Conservation (phyloP, 2,113 vertebrate genomes). For the Calonectris borealis region DNA sequence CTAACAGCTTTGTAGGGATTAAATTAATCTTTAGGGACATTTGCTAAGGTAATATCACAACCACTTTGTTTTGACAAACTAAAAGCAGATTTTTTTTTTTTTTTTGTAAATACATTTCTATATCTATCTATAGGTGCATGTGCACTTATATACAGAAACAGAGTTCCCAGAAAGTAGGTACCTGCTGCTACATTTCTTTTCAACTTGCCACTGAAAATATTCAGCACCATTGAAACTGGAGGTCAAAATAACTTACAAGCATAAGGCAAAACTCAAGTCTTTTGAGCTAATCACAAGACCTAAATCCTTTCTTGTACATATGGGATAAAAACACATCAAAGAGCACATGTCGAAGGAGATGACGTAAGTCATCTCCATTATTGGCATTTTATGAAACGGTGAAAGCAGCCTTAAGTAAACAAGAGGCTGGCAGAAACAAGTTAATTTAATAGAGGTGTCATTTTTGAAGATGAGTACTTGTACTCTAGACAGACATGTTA, state of each 20-base stretch:
- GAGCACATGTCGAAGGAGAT: neutral
- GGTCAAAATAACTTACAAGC: neutral
- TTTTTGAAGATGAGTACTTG: constrained; percentile 48
- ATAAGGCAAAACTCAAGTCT: neutral
- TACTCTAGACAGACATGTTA: neutral
- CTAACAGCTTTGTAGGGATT: neutral
- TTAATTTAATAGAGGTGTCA: constrained; percentile 63
- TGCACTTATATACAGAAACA: fast-evolving
- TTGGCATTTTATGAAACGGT: constrained; percentile 37
- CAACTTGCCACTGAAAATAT: neutral
- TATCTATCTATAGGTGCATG: fast-evolving
- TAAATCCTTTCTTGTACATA: neutral
- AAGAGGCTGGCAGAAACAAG: constrained; percentile 39
- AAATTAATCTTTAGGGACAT: neutral
- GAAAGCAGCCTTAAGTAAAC: constrained; percentile 47
- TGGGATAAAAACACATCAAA: constrained; percentile 48
- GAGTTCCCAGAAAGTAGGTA: neutral
- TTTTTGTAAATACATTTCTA: neutral
- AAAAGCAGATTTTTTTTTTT: neutral
- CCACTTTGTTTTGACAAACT: neutral
- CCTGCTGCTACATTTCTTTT: neutral
- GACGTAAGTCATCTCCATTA: constrained; percentile 36
- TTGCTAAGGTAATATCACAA: neutral
- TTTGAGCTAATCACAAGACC: constrained; percentile 15
- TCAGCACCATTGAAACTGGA: neutral